phyloP scores from a whole-genome alignment of 2,888 invertebrate species.

The Campoplex nolae region DNA sequence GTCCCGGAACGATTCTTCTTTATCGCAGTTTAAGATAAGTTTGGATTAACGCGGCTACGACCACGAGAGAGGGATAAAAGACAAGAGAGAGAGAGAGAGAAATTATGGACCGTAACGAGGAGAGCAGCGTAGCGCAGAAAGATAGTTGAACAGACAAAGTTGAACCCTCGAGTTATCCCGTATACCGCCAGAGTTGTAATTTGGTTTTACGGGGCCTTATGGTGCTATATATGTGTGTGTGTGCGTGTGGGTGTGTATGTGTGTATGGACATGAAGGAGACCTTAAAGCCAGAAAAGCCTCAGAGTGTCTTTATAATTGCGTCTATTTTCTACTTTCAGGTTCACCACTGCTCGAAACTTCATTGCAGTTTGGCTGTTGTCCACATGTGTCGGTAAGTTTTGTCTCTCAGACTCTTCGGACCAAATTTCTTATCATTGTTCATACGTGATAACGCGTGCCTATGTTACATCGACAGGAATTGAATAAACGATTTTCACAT shows the following conservation, averaged over 20 bases:
- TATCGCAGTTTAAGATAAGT: constrained; percentile 68
- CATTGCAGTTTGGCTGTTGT: constrained; percentile 76
- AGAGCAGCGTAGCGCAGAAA: neutral
- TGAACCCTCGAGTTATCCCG: constrained; percentile 62
- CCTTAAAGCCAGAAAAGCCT: constrained; percentile 38
- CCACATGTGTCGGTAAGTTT: constrained; percentile 77
- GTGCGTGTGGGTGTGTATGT: neutral
- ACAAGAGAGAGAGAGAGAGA: constrained; percentile 18
- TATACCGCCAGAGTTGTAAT: constrained; percentile 54
- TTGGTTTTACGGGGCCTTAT: constrained; percentile 64
- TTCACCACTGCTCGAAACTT: constrained; percentile 73
- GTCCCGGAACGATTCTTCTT: constrained; percentile 62
- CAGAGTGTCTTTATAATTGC: constrained; percentile 65
- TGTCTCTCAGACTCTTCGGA: constrained; percentile 13
- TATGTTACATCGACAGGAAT: neutral
- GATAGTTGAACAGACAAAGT: constrained; percentile 42
- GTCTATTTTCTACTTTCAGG: constrained; percentile 75
- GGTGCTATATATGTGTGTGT: constrained; percentile 9
- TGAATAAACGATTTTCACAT: neutral
- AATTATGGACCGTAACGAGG: constrained; percentile 31
- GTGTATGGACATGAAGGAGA: neutral
- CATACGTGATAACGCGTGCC: neutral
- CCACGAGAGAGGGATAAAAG: constrained; percentile 34
- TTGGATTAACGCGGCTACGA: constrained; percentile 60
- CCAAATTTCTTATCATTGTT: constrained; percentile 10